Base-by-base conservation (phyloP, 2,888 invertebrate species). In the Automeris io region DNA sequence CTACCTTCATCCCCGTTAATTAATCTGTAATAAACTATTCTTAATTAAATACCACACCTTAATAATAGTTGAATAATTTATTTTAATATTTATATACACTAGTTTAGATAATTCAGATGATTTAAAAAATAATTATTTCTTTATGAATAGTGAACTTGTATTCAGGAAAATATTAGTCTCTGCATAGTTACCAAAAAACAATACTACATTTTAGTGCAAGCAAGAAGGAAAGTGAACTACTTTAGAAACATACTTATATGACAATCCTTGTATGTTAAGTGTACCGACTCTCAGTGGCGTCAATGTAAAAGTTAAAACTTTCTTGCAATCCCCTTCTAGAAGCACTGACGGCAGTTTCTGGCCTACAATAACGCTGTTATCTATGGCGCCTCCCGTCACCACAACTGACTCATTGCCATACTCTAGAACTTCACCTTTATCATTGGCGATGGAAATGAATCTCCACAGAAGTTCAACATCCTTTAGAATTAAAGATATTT, bases 391-490 rank as follows among this genome's bases (percentile, higher is more conserved):
- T 1, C 70, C 73, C 1, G 70, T 57, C 0, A 75, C 69, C 7
- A 79, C 54, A 13, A 71, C 63, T 2, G 78, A 68, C 41, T 80
- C 80, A 35, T 82, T 81, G 43, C 63, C 72, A 5, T 81, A 40
- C 24, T 60, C 62, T 4, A 64, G 61, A 2, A 55, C 50, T 2
- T 41, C 22, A 1, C 34, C 42, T n/a, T 63, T 78, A 1, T 76
- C 54, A 24, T 61, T 62, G 3, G 65, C 63, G 1, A 45, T 49
- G 2, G 69, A 62, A 1, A 57, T 54, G 55, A 93, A 93, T 37
- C 85, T 88, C 95, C 95, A 95, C 19, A 94, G 72, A 31, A 95
- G 76, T 57, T 90, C 89, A 6, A 95, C 81, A 54, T 94, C 90
- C 46, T 90, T 90, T 40, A 95, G 70, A 26, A 91, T 86, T 46